Conservation (phyloP, 2,113 vertebrate species). For the Blennius ocellaris region DNA sequence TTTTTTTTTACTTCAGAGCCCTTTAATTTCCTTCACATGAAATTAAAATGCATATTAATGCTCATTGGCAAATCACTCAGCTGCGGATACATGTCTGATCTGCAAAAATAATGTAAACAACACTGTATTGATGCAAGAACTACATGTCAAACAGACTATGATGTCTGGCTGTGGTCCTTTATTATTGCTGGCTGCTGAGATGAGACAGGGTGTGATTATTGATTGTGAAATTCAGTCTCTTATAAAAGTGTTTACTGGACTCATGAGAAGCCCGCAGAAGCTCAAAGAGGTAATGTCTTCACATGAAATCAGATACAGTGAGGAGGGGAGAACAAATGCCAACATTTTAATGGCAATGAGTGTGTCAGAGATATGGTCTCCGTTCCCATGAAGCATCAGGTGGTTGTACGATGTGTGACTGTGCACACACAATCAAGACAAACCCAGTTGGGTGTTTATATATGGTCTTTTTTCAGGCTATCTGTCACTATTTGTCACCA, state of each 20-base stretch:
- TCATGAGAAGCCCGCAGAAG: slow-evolving; percentile 49
- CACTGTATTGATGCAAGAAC: slow-evolving; percentile 26
- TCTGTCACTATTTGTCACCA: no score
- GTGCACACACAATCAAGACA: slow-evolving; percentile 3
- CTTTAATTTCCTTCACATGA: slow-evolving; percentile 26
- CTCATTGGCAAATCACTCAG: slow-evolving; percentile 29
- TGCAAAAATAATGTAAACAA: slow-evolving; percentile 33
- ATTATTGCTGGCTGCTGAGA: slow-evolving; percentile 55
- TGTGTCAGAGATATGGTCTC: background rate
- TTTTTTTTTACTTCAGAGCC: background rate
- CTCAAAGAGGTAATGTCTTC: slow-evolving; percentile 52
- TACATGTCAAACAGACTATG: slow-evolving; percentile 31
- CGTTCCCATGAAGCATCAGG: slow-evolving; percentile 6
- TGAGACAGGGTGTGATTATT: slow-evolving; percentile 61
- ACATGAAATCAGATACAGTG: slow-evolving; percentile 60
- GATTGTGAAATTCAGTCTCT: slow-evolving; percentile 59
- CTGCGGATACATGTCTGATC: slow-evolving; percentile 12
- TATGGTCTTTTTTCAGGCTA: no score
- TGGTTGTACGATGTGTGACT: slow-evolving; percentile 3
- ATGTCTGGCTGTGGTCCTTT: slow-evolving; percentile 40
- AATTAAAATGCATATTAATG: no score
- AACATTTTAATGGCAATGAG: slow-evolving; percentile 46
- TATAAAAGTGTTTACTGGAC: slow-evolving; percentile 54
- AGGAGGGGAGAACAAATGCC: slow-evolving; percentile 33
- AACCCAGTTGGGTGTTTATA: background rate